Conservation (phyloP, 1,140 invertebrate species). For the Acromyrmex heyeri region DNA sequence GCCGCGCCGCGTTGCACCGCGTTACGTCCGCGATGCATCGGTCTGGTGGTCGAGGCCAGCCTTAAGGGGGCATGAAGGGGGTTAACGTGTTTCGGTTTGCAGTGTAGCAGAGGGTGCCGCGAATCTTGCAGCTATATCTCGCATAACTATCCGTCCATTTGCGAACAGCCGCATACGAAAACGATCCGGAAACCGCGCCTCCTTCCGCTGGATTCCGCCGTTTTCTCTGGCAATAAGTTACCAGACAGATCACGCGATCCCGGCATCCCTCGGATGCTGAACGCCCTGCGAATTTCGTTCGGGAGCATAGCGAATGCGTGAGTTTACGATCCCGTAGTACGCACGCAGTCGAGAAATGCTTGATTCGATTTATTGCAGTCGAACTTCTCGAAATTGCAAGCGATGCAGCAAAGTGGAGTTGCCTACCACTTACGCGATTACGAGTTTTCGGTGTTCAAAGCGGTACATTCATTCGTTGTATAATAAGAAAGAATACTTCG, state of each 20-base stretch:
- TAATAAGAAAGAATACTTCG: not conserved
- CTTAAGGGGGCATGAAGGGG: not conserved
- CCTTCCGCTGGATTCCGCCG: conserved; percentile 41
- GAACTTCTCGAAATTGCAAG: conserved; percentile 19
- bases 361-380: conserved; percentile 37
- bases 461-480: not conserved
- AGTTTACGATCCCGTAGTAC: conserved; percentile 54
- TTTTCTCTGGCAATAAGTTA: conserved; percentile 64
- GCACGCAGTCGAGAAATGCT: not conserved
- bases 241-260: conserved; percentile 59
- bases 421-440: not conserved
- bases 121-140: conserved; percentile 24
- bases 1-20: conserved; percentile 6
- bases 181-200: conserved; percentile 38
- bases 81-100: conserved; percentile 32
- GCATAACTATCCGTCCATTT: conserved; percentile 37
- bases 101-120: not conserved
- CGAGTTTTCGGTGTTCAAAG: not conserved
- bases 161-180: conserved; percentile 3
- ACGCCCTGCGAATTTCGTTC: conserved; percentile 18
- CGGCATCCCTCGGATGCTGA: conserved; percentile 58
- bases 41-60: conserved; percentile 13
- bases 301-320: conserved; percentile 45
- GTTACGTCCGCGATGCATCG: conserved; percentile 47
- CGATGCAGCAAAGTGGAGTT: not conserved